Conservation (phyloP, 2,797 vertebrate species). For the Astyanax mexicanus region DNA sequence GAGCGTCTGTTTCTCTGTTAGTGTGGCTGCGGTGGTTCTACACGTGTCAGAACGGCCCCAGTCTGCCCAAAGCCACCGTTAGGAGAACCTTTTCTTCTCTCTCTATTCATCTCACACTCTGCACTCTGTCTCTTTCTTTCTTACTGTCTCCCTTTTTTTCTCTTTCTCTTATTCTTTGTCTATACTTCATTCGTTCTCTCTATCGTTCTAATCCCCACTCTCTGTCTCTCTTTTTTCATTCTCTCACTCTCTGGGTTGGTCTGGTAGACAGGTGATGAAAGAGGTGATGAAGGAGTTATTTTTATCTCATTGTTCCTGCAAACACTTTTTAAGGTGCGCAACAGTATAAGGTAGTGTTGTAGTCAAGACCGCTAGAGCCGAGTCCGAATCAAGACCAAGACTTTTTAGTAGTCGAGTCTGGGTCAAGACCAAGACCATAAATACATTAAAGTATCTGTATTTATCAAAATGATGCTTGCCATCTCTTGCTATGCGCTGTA, state of each 20-base stretch:
- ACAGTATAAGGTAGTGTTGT: too few relatives aligned
- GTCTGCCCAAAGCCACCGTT: slow-evolving; percentile 23
- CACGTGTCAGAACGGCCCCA: slow-evolving; percentile 47
- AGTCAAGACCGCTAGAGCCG: too few relatives aligned
- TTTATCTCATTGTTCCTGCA: too few relatives aligned
- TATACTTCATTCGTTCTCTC: slow-evolving; percentile 39
- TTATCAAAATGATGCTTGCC: too few relatives aligned
- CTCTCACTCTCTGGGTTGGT: slow-evolving; percentile 33
- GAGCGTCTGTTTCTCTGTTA: slow-evolving; percentile 62
- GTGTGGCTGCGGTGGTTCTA: slow-evolving; percentile 36
- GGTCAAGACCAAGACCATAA: too few relatives aligned
- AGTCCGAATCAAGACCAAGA: too few relatives aligned
- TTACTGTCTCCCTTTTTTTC: slow-evolving; percentile 26
- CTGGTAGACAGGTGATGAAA: slow-evolving; percentile 35
- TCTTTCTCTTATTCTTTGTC: slow-evolving; percentile 5
- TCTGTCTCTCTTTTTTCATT: background rate
- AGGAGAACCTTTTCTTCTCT: background rate
- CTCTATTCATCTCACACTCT: background rate
- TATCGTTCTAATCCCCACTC: slow-evolving; percentile 26
- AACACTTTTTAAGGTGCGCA: too few relatives aligned
- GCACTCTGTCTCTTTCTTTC: slow-evolving; percentile 46
- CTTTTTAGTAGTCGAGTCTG: too few relatives aligned
- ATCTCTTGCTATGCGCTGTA: too few relatives aligned
- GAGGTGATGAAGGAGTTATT: too few relatives aligned
- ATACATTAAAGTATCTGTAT: too few relatives aligned